Base-by-base conservation (phyloP, 2,797 vertebrate genomes). In the Dallia pectoralis region DNA sequence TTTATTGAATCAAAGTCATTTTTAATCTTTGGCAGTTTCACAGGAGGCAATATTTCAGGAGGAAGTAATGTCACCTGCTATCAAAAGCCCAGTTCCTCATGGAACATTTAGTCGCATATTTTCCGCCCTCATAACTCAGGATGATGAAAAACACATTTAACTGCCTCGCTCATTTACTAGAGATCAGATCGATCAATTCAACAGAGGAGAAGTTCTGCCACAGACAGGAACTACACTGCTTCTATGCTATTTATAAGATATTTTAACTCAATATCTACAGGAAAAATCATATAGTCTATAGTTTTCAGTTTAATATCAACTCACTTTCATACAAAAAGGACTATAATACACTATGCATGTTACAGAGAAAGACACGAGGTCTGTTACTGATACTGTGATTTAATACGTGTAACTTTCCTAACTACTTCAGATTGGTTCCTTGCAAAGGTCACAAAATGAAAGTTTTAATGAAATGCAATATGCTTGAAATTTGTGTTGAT, bases 111-210 rank as follows among this genome's bases (percentile, higher is more conserved):
- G 71, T 76, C 72, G 61, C 65, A 47, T 62, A 76, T 74, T 16
- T 11, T 40, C 51, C 67, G 5, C 53, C 70, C 81, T 51, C 84
- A 80, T 90, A 91, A 87, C 78, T 90, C 80, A 76, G 67, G 76
- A 81, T 90, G 89, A 92, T 91, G 88, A 88, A 92, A 92, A 88
- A 80, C 59, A 69, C 69, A 44, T 89, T 93, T 92, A 86, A 87
- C 82, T 71, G 75, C 72, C 87, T 82, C 84, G 73, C 78, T 88
- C 71, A 82, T 90, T 87, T 88, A 76, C 84, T 81, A 47, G 81
- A 77, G 85, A 74, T 79, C 88, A 83, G 81, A 88, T 92, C 87
- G 86, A 87, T 92, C 90, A 91, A 92, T 93, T 92, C 92, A 91
- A 83, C 70, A 82, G 85, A 91, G 90, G 77, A 84, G 77, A 91